Conservation (phyloP, 2,888 invertebrate species). For the Acanthococcus lagerstroemiae region DNA sequence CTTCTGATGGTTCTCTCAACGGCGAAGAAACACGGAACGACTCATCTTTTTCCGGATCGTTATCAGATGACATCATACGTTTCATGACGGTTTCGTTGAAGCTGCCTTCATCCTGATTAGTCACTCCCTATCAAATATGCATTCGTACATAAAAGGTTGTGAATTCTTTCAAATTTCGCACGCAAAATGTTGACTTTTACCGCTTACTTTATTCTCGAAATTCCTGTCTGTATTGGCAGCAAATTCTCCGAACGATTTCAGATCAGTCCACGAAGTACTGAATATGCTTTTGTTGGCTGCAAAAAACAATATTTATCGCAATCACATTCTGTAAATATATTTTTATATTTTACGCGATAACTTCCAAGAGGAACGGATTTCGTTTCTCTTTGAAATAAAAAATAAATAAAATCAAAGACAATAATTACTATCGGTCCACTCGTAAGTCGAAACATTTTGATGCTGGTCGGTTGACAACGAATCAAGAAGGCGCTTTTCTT, state of each 20-base stretch:
- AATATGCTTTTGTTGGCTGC: conserved; percentile 9
- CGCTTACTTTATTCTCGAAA: neutral
- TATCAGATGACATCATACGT: neutral
- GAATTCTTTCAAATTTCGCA: neutral
- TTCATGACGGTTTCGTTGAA: conserved; percentile 10
- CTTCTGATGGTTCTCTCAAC: conserved; percentile 45
- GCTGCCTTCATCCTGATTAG: neutral
- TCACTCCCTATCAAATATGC: neutral
- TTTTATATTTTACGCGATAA: no score
- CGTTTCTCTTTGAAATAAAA: no score
- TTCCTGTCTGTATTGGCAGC: neutral
- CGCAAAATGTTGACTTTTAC: neutral
- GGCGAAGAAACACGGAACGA: conserved; percentile 6
- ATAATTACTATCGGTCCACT: neutral
- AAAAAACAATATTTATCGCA: neutral
- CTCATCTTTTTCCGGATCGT: neutral
- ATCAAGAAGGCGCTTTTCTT: conserved; percentile 1
- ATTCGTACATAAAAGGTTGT: neutral
- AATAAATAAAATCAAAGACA: neutral
- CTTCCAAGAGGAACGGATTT: no score
- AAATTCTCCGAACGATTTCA: neutral
- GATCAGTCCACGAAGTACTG: conserved; percentile 5
- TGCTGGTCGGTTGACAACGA: neutral
- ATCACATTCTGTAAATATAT: neutral
- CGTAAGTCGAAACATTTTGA: neutral